Evolutionary conservation across 1,140 invertebrate genomes (phyloP).

Genomic region (Scaptomyza pallida): DNA sequence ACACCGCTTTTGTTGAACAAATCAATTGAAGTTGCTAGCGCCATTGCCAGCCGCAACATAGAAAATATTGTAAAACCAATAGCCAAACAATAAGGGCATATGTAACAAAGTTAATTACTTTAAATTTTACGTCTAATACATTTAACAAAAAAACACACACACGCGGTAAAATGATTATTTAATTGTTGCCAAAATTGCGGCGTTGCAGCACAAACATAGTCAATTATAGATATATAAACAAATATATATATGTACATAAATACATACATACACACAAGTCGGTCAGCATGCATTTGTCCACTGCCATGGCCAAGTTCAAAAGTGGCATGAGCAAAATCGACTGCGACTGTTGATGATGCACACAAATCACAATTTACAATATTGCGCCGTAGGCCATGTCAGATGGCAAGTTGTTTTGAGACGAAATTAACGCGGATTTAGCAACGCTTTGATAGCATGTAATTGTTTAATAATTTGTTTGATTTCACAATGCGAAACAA

Average conservation of each 20-base stretch:
- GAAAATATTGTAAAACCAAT: conserved; percentile 27
- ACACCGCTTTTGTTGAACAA: conserved; percentile 50
- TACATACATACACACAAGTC: conserved; percentile 23
- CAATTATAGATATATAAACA: conserved; percentile 9
- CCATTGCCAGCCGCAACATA: conserved; percentile 53
- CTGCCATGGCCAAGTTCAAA: conserved; percentile 71
- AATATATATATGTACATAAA: not conserved
- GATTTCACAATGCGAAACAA: conserved; percentile 52
- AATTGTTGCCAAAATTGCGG: conserved; percentile 36
- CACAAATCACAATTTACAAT: conserved; percentile 23
- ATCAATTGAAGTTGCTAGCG: conserved; percentile 54
- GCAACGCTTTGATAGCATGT: conserved; percentile 24
- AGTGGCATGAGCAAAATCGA: conserved; percentile 46
- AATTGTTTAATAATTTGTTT: conserved; percentile 52
- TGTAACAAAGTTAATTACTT: not conserved
- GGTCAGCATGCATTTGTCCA: conserved; percentile 27
- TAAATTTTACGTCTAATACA: not conserved
- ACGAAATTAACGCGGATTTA: not conserved
- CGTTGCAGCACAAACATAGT: conserved; percentile 19
- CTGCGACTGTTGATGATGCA: conserved; percentile 21
- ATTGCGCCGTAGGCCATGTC: conserved; percentile 4
- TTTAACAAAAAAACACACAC: not conserved
- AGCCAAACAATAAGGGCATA: not conserved
- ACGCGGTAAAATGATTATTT: conserved; percentile 8
- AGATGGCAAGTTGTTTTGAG: conserved; percentile 6